Conservation (phyloP, 1,140 invertebrate genomes). For the Ephestia elutella region DNA sequence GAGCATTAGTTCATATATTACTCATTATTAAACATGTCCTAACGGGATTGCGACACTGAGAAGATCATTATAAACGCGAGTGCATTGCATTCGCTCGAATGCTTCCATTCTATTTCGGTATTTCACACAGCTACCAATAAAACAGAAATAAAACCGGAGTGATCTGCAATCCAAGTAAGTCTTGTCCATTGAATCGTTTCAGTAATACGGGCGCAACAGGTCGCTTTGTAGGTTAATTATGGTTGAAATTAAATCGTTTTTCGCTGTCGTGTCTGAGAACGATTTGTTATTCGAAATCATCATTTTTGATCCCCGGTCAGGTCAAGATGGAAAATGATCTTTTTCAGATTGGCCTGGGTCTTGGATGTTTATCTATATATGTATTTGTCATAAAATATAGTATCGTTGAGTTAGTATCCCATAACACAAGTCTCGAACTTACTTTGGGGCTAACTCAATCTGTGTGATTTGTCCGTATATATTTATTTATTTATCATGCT, state of each 20-base stretch:
- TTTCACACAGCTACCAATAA: neutral
- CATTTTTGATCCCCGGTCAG: no score
- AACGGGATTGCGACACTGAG: neutral
- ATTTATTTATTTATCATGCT: no score
- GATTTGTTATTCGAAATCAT: conserved; percentile 20
- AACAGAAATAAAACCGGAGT: neutral
- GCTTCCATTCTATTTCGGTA: neutral
- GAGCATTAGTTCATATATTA: no score
- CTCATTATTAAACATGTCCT: neutral
- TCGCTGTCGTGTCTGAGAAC: conserved; percentile 35
- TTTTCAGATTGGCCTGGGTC: no score
- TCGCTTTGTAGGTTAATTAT: conserved; percentile 53
- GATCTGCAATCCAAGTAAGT: conserved; percentile 6
- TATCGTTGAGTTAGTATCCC: no score
- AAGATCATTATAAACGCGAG: neutral
- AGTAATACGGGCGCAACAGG: conserved; percentile 42
- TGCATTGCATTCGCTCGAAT: neutral
- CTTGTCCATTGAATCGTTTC: conserved; percentile 27
- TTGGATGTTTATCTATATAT: no score
- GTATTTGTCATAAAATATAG: no score
- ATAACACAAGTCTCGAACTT: no score
- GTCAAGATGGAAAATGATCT: no score
- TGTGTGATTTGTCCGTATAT: no score
- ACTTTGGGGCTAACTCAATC: no score
- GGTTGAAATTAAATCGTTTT: conserved; percentile 47